Evolutionary conservation across 2,113 vertebrate genomes (phyloP).

Genomic region (Equus quagga): DNA sequence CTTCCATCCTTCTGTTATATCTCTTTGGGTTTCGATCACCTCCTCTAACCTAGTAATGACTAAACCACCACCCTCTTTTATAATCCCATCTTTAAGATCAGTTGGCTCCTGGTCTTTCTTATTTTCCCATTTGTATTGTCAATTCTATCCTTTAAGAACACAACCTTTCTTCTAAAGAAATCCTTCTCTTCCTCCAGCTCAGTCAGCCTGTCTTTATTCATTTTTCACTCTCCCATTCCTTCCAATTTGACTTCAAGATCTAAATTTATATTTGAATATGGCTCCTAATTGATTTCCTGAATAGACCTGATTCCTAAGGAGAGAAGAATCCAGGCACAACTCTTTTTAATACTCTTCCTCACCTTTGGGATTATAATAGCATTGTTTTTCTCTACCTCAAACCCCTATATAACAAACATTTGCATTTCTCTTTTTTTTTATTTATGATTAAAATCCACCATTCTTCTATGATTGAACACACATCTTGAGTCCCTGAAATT

Average conservation of each 20-base stretch:
- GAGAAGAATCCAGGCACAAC: not conserved
- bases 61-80: not conserved
- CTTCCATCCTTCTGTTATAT: not conserved
- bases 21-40: not conserved
- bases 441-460: slow-evolving; percentile 38
- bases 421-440: slow-evolving; percentile 29
- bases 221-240: not conserved
- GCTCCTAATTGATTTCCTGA: not conserved
- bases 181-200: not conserved
- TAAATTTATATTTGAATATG: slow-evolving; percentile 13
- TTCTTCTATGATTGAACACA: not conserved
- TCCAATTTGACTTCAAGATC: slow-evolving; percentile 10
- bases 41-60: slow-evolving; percentile 33
- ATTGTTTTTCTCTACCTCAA: slow-evolving; percentile 16
- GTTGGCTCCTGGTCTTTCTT: not conserved
- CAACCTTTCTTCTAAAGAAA: slow-evolving; percentile 31
- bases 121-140: slow-evolving; percentile 37
- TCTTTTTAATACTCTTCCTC: not conserved
- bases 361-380: not conserved
- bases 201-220: not conserved
- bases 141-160: slow-evolving; percentile 13
- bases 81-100: slow-evolving; percentile 1
- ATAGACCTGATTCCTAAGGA: not conserved
- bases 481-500: slow-evolving; percentile 46
- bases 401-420: not conserved